Evolutionary conservation across 2,888 invertebrate genomes (phyloP), one percentile per base, ranked within the genome.

Genomic region (Melipona bicolor): DNA sequence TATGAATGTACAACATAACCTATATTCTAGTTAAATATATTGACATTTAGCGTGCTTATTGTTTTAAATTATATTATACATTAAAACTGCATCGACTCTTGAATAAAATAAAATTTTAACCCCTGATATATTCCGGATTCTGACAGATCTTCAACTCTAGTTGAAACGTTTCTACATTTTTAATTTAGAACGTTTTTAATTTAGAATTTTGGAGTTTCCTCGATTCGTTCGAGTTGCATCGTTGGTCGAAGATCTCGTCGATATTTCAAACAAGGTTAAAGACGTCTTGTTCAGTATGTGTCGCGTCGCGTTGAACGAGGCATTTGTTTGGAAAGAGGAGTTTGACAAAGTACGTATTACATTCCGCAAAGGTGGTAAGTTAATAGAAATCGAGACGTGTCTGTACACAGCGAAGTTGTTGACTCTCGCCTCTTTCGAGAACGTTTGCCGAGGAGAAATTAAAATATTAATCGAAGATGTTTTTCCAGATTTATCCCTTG

Each of bases 271-370:
- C 17, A 69, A 69, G 13, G 27, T 52, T 50, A 24, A 52, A 69
- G 50, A 27, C 21, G 52, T 68, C 24, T 52, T 68, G 21, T 27
- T 52, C 43, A 17, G n/a, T 15, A 24, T 24, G 24, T 27, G 27
- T 15, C 27, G 15, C 21, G n/a, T 52, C 24, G 11, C 43, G n/a
- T 69, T 52, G 27, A 69, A 27, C 27, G 68, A 5, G 21, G 27
- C 27, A 69, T 27, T 68, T 68, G 36, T 27, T 69, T 52, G 68
- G 27, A 50, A 27, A 43, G 67, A 65, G 32, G 67, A 62, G 19
- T 62, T 62, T 17, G 17, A 49, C 67, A n/a, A 49, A 67, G 15
- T 24, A 13, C 2, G n/a, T 15, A 43, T 9, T 2, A 43, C 21
- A 6, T 24, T 1, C 17, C 32, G n/a, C 17, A n/a, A 67, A 21